Evolutionary conservation across 2,113 vertebrate species (phyloP).

Genomic region (Podiceps cristatus): DNA sequence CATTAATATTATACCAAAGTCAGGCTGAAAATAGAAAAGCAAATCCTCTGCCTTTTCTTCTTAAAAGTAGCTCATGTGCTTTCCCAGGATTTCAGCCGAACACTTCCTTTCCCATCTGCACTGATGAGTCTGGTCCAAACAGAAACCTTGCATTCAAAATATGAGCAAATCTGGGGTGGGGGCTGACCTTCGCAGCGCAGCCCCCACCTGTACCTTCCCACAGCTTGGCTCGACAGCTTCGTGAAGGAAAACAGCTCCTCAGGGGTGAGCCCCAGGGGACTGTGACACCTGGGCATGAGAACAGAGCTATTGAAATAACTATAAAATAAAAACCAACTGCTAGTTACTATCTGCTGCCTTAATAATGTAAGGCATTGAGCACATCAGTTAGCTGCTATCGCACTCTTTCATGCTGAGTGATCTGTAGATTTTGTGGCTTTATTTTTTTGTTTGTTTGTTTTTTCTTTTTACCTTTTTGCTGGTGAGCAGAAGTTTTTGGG

Average conservation of each 20-base stretch:
- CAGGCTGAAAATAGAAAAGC: neutral
- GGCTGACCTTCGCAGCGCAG: neutral
- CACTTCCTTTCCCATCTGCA: neutral
- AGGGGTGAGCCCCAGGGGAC: neutral
- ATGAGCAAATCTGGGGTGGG: neutral
- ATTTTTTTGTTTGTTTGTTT: neutral
- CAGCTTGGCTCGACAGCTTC: neutral
- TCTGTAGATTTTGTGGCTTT: neutral
- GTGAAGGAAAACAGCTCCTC: neutral
- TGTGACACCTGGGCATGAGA: neutral
- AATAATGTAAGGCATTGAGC: neutral
- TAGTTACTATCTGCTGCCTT: neutral
- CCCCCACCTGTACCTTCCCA: neutral
- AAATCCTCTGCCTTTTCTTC: neutral
- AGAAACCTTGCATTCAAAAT: neutral
- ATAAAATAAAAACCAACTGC: neutral
- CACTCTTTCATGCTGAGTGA: neutral
- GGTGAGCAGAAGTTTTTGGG: neutral
- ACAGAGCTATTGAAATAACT: neutral
- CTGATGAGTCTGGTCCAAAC: rapidly evolving
- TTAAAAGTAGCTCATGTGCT: neutral
- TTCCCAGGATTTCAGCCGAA: neutral
- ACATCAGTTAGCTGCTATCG: neutral
- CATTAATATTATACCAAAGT: neutral
- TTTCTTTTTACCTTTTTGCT: neutral